Base-by-base conservation (phyloP, 2,113 vertebrate species). In the Salvelinus sp. region DNA sequence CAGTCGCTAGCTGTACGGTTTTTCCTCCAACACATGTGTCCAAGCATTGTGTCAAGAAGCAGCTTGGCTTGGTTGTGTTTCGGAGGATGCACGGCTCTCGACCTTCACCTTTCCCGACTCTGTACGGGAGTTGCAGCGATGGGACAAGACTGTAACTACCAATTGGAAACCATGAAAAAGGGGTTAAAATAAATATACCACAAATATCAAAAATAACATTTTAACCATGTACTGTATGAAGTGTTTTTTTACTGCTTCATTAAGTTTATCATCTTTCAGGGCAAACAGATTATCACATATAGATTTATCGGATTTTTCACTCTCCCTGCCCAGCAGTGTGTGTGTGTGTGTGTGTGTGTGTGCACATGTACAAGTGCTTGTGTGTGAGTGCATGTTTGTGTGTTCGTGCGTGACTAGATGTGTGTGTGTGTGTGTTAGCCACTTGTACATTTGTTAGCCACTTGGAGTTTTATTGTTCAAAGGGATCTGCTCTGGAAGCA, bases 211-310 rank as follows among this genome's bases (percentile, higher is more conserved):
- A 33, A 33, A 7, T 1, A 9, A 57, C 18, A 57, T 18, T 18
- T 1, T 57, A 57, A 20, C 4, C 18, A 57, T 57, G 20, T 57
- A 20, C 13, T 57, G 18, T 57, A 14, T 57, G 54, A 57, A 57
- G 20, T 4, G 9, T 44, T 44, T 44, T 30, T 44, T 10, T 44
- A 44, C 10, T 57, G 13, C 54, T 57, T 73, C 28, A 62, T 57
- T 66, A 66, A 20, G 30, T 76, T 70, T 70, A 71, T 70, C 30
- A 13, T 16, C 50, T 47, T 30, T 12, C 57, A 60, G 57, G 54
- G 57, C 28, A 54, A 33, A 69, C 30, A 70, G 54, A 62, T 76
- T 25, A 30, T 69, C 66, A 33, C 25, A 30, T 48, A 7, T 50
- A 33, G 60, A 47, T 68, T 63, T 9, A 47, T 28, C 54, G 70